Base-by-base conservation (phyloP, 2,888 invertebrate species). In the Caenorhabditis sp. region DNA sequence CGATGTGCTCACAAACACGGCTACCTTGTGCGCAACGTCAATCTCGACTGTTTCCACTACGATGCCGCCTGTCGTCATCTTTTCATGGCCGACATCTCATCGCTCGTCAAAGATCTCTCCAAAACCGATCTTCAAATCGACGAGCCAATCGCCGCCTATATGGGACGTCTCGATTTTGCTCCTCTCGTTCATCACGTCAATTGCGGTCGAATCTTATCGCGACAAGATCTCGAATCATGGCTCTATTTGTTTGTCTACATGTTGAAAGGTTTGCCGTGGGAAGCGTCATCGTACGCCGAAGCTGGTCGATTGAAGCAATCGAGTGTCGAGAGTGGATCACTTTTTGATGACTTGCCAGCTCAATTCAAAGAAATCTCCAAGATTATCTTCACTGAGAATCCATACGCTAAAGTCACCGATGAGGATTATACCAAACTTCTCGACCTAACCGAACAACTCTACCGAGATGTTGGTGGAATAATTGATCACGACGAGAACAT, bases 11-110 rank as follows among this genome's bases (percentile, higher is more conserved):
- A 72, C 58, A 72, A 72, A 43, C 72, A 72, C 49, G 78, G 73
- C 17, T 78, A 73, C 36, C 49, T 76, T 26, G 49, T 69, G 10
- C 74, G 80, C n/a, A 71, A 67, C 61, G 53, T 83, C 21, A 67
- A 81, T 59, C 56, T 73, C 36, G 77, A 80, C n/a, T 64, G 72
- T 54, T 79, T 83, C 70, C 80, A 79, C 58, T 77, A 77, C 36
- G 78, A 79, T 59, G 83, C 84, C 8, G 72, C 77, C 17, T 67
- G 76, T 57, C 81, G 84, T 25, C 81, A 79, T 56, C 76, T 84
- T n/a, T 84, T 84, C 74, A 72, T 82, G 69, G 73, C 79, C n/a
- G 83, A 84, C 57, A 76, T 84, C 52, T 79, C 80, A 17, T 66
- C 65, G 26, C 31, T 83, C 5, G 38, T 75, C 50, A 79, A 74